Evolutionary conservation across 2,113 vertebrate genomes (phyloP).

Genomic region (Uria lomvia): DNA sequence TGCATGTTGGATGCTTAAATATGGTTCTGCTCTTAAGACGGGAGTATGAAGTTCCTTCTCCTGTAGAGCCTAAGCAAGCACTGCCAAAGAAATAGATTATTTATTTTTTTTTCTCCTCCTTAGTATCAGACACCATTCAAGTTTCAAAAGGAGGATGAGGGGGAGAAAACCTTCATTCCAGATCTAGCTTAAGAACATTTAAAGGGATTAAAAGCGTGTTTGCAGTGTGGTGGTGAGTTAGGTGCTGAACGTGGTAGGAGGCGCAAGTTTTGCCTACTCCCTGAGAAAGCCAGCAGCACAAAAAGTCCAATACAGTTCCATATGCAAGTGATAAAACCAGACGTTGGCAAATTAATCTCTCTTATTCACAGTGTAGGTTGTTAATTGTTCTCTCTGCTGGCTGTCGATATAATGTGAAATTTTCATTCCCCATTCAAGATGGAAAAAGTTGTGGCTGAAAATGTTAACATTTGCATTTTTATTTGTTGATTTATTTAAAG

Average conservation of each 20-base stretch:
- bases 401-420: slow-evolving; percentile 81
- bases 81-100: neutral
- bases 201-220: neutral
- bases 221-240: neutral
- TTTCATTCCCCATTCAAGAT: slow-evolving; percentile 82
- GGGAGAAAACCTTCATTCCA: neutral
- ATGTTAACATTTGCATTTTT: slow-evolving; percentile 89
- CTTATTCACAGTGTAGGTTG: slow-evolving; percentile 74
- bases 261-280: slow-evolving; percentile 27
- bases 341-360: slow-evolving; percentile 74
- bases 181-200: neutral
- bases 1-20: slow-evolving; percentile 5
- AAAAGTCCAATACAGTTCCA: slow-evolving; percentile 52
- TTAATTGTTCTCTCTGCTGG: slow-evolving; percentile 82
- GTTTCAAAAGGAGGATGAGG: neutral
- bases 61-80: neutral
- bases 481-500: slow-evolving; percentile 90
- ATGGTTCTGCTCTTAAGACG: neutral
- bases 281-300: slow-evolving; percentile 30
- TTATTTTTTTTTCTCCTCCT: neutral
- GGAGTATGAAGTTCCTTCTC: neutral
- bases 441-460: slow-evolving; percentile 82
- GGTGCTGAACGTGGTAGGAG: neutral
- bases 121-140: neutral
- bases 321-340: slow-evolving; percentile 71